Conservation (phyloP, 2,888 invertebrate species). For the Ennomos erosarius region DNA sequence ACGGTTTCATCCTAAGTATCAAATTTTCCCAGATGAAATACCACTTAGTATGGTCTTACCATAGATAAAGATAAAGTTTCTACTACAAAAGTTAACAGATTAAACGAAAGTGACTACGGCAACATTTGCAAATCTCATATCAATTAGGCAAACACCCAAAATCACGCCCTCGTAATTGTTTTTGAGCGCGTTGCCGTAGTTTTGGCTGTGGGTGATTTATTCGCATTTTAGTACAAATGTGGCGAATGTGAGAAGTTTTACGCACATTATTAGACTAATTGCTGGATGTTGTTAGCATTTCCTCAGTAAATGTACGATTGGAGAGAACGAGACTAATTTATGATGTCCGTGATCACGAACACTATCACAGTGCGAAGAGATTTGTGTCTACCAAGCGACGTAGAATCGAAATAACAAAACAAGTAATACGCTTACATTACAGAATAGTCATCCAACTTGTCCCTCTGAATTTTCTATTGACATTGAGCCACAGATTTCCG, state of each 20-base stretch:
- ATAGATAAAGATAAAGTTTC: slow-evolving; percentile 3
- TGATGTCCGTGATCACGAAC: not conserved
- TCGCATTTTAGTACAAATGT: slow-evolving; percentile 50
- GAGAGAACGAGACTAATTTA: slow-evolving; percentile 16
- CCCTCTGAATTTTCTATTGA: slow-evolving; percentile 30
- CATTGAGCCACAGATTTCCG: slow-evolving; percentile 34
- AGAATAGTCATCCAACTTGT: not conserved
- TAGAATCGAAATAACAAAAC: too few species aligned
- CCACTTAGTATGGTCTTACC: slow-evolving; percentile 48
- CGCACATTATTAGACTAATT: slow-evolving; percentile 32
- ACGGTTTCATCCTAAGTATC: slow-evolving; percentile 7
- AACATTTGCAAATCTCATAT: slow-evolving; percentile 82
- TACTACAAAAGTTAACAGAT: slow-evolving; percentile 9
- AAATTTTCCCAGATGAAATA: slow-evolving; percentile 6
- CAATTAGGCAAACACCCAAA: slow-evolving; percentile 84
- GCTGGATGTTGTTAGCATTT: slow-evolving; percentile 21
- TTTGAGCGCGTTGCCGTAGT: slow-evolving; percentile 77
- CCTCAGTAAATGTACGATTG: slow-evolving; percentile 10
- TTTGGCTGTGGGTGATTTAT: slow-evolving; percentile 76
- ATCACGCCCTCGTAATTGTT: slow-evolving; percentile 81
- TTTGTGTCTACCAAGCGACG: too few species aligned
- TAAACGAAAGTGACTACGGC: slow-evolving; percentile 3
- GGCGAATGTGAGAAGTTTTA: slow-evolving; percentile 35
- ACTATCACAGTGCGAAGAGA: not conserved
- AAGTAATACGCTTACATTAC: too few species aligned